These are phyloP conservation scores for Paramormyrops kingsleyae DNA, from an alignment of 2,113 vertebrate species.

Conservation along the genomic window DNA sequence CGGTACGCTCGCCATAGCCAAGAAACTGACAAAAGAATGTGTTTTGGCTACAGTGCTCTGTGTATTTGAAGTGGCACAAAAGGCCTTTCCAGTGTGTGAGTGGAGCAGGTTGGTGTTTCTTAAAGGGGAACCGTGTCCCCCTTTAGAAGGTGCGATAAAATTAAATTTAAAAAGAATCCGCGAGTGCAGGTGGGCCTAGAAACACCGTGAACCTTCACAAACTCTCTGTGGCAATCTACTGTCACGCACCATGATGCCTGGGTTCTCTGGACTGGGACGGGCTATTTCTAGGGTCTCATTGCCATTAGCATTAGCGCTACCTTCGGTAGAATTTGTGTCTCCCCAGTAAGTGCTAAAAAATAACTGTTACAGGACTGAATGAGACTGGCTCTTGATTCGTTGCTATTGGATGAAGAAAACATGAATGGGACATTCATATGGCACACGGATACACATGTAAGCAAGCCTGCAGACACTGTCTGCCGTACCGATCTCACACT, in stretches of 20 bases:
- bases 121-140: background rate
- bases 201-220: background rate
- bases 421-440: background rate
- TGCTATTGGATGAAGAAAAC: background rate
- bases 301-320: background rate
- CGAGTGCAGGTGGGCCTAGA: background rate
- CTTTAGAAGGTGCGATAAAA: background rate
- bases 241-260: background rate
- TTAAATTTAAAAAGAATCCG: background rate
- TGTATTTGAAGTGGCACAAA: conserved; percentile 45
- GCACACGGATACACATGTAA: background rate
- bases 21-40: conserved; percentile 64
- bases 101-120: conserved; percentile 4
- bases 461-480: background rate
- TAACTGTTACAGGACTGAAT: background rate
- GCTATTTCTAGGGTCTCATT: background rate
- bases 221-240: background rate
- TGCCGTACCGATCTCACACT: background rate
- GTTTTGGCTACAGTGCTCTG: conserved; percentile 52
- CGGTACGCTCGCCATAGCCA: conserved; percentile 48
- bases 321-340: background rate
- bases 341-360: background rate
- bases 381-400: background rate
- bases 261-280: background rate
- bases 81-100: conserved; percentile 40